These are phyloP conservation scores for Neosilurus mollespiculum DNA, from an alignment of 2,797 vertebrate genomes.

Conservation along the genomic window DNA sequence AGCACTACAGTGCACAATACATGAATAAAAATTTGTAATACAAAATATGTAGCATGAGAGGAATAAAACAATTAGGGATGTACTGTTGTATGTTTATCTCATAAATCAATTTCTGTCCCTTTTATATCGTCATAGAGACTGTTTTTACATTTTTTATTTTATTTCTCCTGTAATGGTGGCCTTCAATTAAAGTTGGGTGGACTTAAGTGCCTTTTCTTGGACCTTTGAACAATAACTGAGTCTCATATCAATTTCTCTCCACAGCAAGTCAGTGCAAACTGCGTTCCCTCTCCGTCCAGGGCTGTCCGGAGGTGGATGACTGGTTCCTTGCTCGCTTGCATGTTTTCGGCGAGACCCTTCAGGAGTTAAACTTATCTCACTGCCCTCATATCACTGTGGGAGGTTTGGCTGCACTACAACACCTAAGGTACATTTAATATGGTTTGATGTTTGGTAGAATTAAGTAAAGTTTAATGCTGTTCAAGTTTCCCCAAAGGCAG, in stretches of 20 bases:
- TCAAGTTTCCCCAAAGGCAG: background rate
- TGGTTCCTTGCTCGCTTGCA: conserved; percentile 83
- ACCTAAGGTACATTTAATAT: conserved; percentile 70
- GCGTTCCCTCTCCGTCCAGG: conserved; percentile 70
- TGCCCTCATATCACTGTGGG: conserved; percentile 78
- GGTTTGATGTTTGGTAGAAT: background rate
- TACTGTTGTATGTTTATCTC: background rate
- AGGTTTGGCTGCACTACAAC: conserved; percentile 81
- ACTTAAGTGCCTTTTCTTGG: background rate
- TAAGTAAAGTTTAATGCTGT: background rate
- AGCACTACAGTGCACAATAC: too few relatives aligned
- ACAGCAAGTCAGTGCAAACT: conserved; percentile 71
- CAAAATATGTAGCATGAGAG: background rate
- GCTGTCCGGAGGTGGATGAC: conserved; percentile 81
- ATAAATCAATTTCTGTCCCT: background rate
- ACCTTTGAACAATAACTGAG: background rate
- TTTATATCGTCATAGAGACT: background rate
- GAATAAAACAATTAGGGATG: background rate
- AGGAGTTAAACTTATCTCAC: conserved; percentile 80
- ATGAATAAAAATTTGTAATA: too few relatives aligned
- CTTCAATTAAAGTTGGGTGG: background rate
- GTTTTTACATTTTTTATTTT: background rate
- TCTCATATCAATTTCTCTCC: background rate
- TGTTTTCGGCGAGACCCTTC: conserved; percentile 70
- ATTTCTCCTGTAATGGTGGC: background rate